phyloP scores from a whole-genome alignment of 2,888 invertebrate genomes.

The Margaritifera margaritifera region DNA sequence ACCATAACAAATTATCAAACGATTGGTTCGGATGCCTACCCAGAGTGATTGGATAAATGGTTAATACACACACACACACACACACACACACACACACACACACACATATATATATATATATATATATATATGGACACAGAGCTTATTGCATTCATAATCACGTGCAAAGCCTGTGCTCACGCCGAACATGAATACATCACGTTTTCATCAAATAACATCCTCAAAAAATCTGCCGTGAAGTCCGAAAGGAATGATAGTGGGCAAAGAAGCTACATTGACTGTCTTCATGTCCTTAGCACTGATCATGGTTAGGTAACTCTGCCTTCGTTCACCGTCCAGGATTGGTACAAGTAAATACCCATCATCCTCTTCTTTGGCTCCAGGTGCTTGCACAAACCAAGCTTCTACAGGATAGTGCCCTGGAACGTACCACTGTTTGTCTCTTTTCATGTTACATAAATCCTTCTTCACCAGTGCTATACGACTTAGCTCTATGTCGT shows the following conservation, averaged over 20 bases:
- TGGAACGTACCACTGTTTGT: conserved; percentile 46
- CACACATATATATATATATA: too few species aligned
- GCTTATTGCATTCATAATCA: background rate
- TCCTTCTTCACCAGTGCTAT: conserved; percentile 66
- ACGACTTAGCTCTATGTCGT: conserved; percentile 47
- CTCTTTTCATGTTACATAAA: conserved; percentile 47
- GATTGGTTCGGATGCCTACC: too few species aligned
- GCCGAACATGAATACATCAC: background rate
- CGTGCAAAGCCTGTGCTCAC: background rate
- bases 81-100: too few species aligned
- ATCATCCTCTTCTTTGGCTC: conserved; percentile 59
- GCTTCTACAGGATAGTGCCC: conserved; percentile 63
- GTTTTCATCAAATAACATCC: conserved; percentile 24
- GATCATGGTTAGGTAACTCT: conserved; percentile 58
- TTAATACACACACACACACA: too few species aligned
- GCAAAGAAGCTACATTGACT: conserved; percentile 54
- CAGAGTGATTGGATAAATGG: too few species aligned
- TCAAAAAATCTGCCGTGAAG: conserved; percentile 67
- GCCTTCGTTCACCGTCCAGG: conserved; percentile 51
- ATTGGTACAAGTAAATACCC: conserved; percentile 63
- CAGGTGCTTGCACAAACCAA: conserved; percentile 60
- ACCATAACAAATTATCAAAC: too few species aligned
- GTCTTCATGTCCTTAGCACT: conserved; percentile 58
- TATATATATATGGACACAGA: too few species aligned
- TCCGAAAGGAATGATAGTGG: conserved; percentile 63